Conservation (phyloP, 2,888 invertebrate genomes). For the Lepidonotus clava region DNA sequence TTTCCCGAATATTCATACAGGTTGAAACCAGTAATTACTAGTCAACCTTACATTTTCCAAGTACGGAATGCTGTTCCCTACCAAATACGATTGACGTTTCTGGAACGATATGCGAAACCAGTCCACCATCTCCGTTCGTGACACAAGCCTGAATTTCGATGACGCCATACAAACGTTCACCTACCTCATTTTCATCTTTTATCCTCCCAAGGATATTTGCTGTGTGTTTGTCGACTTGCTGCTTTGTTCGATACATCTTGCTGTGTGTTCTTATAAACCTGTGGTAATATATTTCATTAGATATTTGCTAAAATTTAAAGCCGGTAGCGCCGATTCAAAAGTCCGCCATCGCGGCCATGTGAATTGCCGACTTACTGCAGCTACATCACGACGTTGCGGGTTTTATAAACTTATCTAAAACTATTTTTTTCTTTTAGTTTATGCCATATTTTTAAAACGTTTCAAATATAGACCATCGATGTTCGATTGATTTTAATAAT, state of each 20-base stretch:
- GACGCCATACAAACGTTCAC: slow-evolving; percentile 5
- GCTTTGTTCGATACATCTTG: slow-evolving; percentile 74
- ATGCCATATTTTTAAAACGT: too few relatives aligned
- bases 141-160: background rate
- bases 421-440: too few relatives aligned
- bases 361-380: background rate
- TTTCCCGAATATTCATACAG: too few relatives aligned
- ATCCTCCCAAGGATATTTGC: slow-evolving; percentile 70
- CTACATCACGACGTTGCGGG: background rate
- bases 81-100: too few relatives aligned
- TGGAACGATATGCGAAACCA: too few relatives aligned
- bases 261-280: background rate
- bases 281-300: background rate
- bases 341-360: slow-evolving; percentile 52
- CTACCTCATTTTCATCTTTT: slow-evolving; percentile 76
- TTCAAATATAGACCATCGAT: too few relatives aligned
- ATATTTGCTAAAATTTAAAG: slow-evolving; percentile 16
- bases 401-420: too few relatives aligned
- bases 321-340: slow-evolving; percentile 49
- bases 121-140: too few relatives aligned
- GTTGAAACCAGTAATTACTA: too few relatives aligned
- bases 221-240: slow-evolving; percentile 77
- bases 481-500: too few relatives aligned
- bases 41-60: too few relatives aligned
- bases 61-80: too few relatives aligned